These are phyloP conservation scores for Perognathus longimembris DNA, from an alignment of 2,113 vertebrate species.

Conservation along the genomic window DNA sequence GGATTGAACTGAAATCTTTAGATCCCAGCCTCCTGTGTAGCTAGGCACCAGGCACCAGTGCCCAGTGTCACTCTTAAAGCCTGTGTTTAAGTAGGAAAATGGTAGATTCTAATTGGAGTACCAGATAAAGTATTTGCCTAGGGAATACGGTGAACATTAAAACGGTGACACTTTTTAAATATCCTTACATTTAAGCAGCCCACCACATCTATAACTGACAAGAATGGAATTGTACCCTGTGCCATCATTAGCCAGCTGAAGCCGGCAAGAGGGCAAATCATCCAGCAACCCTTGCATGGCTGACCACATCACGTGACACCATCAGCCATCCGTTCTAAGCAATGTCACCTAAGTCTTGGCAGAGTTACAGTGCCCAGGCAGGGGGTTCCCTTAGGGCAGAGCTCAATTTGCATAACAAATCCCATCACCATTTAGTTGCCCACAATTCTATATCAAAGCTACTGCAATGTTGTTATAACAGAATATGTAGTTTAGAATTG, in stretches of 20 bases:
- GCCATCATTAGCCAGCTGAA: neutral
- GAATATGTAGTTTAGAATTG: neutral
- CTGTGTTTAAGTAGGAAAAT: neutral
- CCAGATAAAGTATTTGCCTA: slow-evolving; percentile 28
- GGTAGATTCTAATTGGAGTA: neutral
- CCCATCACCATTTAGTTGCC: slow-evolving; percentile 1
- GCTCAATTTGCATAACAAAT: neutral
- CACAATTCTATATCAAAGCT: slow-evolving; percentile 16
- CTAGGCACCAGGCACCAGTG: too few species aligned
- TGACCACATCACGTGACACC: neutral
- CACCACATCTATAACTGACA: slow-evolving; percentile 6
- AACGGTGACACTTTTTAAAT: neutral
- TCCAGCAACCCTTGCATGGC: neutral
- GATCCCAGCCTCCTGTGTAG: too few species aligned
- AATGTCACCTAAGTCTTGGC: neutral
- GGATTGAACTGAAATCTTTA: too few species aligned
- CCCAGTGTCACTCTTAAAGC: neutral
- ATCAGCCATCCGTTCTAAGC: neutral
- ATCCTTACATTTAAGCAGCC: neutral
- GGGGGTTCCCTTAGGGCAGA: neutral
- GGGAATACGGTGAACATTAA: slow-evolving; percentile 3
- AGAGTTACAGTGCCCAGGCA: neutral
- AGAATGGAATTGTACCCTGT: slow-evolving; percentile 39
- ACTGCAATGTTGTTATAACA: neutral
- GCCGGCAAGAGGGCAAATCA: neutral